Evolutionary conservation across 53 echinoderm and acorn worm species (phyloP), one percentile per base, ranked within the genome.

Genomic region (Patiria pectinifera): DNA sequence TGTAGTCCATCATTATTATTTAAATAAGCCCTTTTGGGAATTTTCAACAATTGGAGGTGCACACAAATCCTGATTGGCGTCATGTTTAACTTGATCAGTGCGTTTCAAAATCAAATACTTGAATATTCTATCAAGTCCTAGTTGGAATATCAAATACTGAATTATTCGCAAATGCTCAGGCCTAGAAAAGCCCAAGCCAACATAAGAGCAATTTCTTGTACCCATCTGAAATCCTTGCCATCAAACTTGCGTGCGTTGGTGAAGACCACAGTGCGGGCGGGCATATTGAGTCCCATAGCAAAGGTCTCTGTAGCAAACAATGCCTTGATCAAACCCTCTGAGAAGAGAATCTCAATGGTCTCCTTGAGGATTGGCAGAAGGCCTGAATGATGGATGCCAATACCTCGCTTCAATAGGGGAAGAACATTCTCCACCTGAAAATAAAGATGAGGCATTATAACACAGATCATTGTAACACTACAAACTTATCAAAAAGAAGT

Each of bases 201-300:
- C 11, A 83, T 66, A 66, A 11, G 10, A 10, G 11, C 69, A 69
- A 45, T 11, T 59, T 5, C 21, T 91, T 95, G 91, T 71, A 99
- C 99, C 99, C 99, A 99, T 97, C 99, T 92, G 95, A 99, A 99
- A 2, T 93, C 96, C 75, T 96, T 97, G 83, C 99, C 99, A 62
- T 99, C 99, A 96, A 97, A 99, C 92, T 99, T 99, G 91, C 99
- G 93, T 13, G 99, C 93, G 63, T 95, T 96, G 60, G 99, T 99
- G 93, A 99, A 99, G 89, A 99, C 95, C 76, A 99, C 99, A 7
- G 99, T 99, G 91, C 99, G 96, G 85, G 99, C 99, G 14, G 99
- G 99, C 99, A 99, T 99, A 95, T 99, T 99, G 21, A 99, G 96
- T 2, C 99, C 99, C 99, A 99, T 99, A 82, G 99, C 99, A 71